Base-by-base conservation (phyloP, 53 echinoderm and acorn worm species). In the Holothuria leucospilota region DNA sequence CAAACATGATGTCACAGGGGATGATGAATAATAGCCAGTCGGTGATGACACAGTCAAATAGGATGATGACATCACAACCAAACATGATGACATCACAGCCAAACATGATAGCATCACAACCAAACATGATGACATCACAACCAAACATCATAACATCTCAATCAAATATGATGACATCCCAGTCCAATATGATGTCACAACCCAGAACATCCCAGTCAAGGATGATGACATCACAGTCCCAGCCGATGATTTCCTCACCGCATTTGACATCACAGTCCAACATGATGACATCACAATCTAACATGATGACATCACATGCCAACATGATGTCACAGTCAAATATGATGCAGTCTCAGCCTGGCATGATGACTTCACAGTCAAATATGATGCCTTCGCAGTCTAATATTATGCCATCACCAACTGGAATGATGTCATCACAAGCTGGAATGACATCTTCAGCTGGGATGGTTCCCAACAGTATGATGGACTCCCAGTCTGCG, bases 271-370 rank as follows among this genome's bases (percentile, higher is more conserved):
- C 85, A 16, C 91, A 86, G 86, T 79, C 90, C 21, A 69, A 81
- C 18, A 87, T 91, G 87, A 84, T 90, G 85, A 63, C 77, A 38
- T 63, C 86, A 15, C 85, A 87, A 62, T 49, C 93, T 41, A 77
- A 67, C 18, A 89, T 91, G 86, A 90, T 91, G 89, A 53, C 93
- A 21, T 89, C 89, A 70, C 86, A 87, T 66, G 41, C 91, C 29
- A 89, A 64, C 62, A 82, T 89, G 81, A 92, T 92, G 92, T 90
- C 93, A 73, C 90, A 86, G n/a, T n/a, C 90, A 51, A 72, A 78
- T 60, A 90, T 87, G 85, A 93, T 94, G 93, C 52, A 86, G 26
- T 90, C 85, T 38, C 90, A 90, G 58, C 60, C 41, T 51, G 75
- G 85, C 23, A 95, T 92, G 88, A 90, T 90, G 89, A 60, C 92